Evolutionary conservation across 2,888 invertebrate genomes (phyloP), one percentile per base, ranked within the genome.

Genomic region (Andrena flavipes): DNA sequence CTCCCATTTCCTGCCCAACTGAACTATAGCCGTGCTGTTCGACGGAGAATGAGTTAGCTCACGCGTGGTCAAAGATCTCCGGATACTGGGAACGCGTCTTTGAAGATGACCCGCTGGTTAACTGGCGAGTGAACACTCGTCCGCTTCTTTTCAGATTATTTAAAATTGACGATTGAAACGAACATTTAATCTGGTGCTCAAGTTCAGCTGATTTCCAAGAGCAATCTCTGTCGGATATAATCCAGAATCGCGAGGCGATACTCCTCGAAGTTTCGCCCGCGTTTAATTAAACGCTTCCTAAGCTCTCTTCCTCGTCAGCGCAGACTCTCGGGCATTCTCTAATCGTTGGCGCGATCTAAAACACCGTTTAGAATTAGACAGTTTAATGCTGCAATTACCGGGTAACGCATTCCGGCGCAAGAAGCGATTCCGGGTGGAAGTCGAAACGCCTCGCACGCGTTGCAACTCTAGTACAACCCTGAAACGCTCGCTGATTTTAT

Each of bases 351-450:
- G 8, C 33, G 62, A 63, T 49, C 68, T 63, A 51, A 72, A 80
- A 63, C 79, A 59, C 49, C 63, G 59, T 56, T 80, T 70, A 73
- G 68, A 69, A 80, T 81, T 69, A 74, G 72, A 80, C 80, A 62
- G 80, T 81, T 80, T 81, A 81, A 81, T 67, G 80, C 59, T 65
- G 80, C 81, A 74, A 81, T 81, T 80, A 81, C 81, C 64, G 42
- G 49, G 73, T 33, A 81, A 81, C 62, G 80, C 80, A 65, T 81
- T 80, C 63, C 62, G 20, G n/a, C 13, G 51, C 64, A 73, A 73
- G 80, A 73, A 69, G 64, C 48, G 49, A 29, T 80, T 74, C 73
- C 59, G 60, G 65, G 69, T 64, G 73, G 26, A 72, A 78, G 68
- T 78, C 63, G 70, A 29, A 64, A 54, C 56, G 7, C n/a, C 2